Evolutionary conservation across 2,797 vertebrate species (phyloP), one percentile per base, ranked within the genome.

Genomic region (Darevskia nairensis): DNA sequence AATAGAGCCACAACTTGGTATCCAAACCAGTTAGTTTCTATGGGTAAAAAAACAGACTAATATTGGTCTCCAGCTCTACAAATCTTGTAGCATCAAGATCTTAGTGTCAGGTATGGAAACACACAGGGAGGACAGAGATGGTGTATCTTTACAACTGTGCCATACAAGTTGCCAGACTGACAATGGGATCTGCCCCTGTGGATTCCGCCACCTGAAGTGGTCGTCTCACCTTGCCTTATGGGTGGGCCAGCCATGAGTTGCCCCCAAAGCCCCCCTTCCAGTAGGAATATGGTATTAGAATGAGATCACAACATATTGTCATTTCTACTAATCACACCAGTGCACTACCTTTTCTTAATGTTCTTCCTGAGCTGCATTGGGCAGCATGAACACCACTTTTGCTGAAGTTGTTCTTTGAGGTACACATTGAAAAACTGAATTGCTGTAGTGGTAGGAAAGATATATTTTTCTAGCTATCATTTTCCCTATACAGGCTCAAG

Each of bases 401-500:
- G 69, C n/a, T 75, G 82, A 59, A 46, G 6, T 55, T 55, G 69
- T 74, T 11, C 64, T 46, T 46, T 29, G 39, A 82, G 41, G 46
- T 27, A 4, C 11, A 59, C 50, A 23, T 35, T 84, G n/a, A 74
- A 84, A 84, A 74, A 74, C 35, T 59, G 41, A 69, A 74, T 75
- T 61, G 23, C 44, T 74, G 10, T 25, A 55, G 44, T 32, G 66
- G 80, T 46, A 82, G 25, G 59, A 81, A 81, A 41, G 3, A 50
- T 59, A 59, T 61, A 75, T 84, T 84, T 84, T 84, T 84, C 46
- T 75, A 59, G 83, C 8, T 75, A 39, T 84, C 35, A 84, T 75
- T 75, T 75, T 9, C 23, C 50, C 50, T 61, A 8, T 39, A 75
- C 17, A 50, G 32, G 10, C 32, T 13, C 32, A 39, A 11, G 8